Evolutionary conservation across 53 echinoderm and acorn worm genomes (phyloP).

Genomic region (Luidia sarsii): DNA sequence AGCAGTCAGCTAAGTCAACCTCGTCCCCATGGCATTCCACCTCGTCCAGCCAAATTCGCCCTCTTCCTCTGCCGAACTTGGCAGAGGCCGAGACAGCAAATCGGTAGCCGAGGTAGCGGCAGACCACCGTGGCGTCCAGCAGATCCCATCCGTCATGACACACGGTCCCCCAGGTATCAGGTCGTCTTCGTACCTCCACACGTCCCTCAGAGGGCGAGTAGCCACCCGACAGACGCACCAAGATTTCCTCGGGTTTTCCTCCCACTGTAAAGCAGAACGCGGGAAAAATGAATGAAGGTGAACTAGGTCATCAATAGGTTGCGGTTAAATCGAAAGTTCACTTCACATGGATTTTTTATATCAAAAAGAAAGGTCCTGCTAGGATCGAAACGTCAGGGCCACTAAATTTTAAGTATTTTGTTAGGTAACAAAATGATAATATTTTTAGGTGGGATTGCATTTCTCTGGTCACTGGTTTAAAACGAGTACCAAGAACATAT

Average conservation of each 20-base stretch:
- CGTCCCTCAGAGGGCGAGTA: constrained; percentile 4
- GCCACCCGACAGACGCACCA: constrained; percentile 13
- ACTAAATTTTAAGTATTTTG: too few relatives aligned
- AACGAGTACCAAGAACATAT: too few relatives aligned
- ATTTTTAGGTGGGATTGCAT: too few relatives aligned
- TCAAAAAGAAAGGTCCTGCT: too few relatives aligned
- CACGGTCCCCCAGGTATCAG: constrained; percentile 29
- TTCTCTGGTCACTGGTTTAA: too few relatives aligned
- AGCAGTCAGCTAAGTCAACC: constrained; percentile 20
- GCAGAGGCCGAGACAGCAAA: constrained; percentile 4
- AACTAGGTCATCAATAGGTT: too few relatives aligned
- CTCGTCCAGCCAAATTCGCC: constrained; percentile 33
- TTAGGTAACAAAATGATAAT: too few relatives aligned
- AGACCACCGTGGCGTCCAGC: constrained; percentile 28
- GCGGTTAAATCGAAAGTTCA: too few relatives aligned
- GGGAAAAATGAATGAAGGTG: too few relatives aligned
- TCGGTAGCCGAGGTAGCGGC: constrained; percentile 14
- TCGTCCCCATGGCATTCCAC: constrained; percentile 49
- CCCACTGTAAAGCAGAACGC: too few relatives aligned
- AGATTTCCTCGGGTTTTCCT: neutral
- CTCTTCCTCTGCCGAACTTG: constrained; percentile 29
- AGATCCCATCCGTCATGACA: constrained; percentile 30
- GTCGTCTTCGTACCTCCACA: constrained; percentile 3
- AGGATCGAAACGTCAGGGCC: too few relatives aligned
- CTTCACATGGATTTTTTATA: too few relatives aligned